Conservation (phyloP, 2,113 vertebrate species). For the Oncorhynchus masou region DNA sequence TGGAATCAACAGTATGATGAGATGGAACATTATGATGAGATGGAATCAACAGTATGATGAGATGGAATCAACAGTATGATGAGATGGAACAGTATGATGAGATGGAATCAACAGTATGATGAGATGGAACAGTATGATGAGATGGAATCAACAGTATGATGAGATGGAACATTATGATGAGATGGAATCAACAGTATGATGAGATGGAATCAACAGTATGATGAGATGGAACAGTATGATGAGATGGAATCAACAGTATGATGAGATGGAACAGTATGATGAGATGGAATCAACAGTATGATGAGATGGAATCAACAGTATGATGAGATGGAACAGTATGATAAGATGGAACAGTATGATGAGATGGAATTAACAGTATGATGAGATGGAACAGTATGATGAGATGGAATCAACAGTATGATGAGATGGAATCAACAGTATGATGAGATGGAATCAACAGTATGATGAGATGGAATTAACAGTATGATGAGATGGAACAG, state of each 20-base stretch:
- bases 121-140: slow-evolving; percentile 21
- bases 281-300: slow-evolving; percentile 1
- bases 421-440: no score
- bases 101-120: slow-evolving; percentile 11
- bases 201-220: slow-evolving; percentile 1
- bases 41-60: no score
- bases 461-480: background rate
- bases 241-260: slow-evolving; percentile 1
- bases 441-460: background rate
- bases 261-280: slow-evolving; percentile 28
- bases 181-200: slow-evolving; percentile 7
- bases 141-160: background rate
- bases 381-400: background rate
- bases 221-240: slow-evolving; percentile 27
- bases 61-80: slow-evolving; percentile 8
- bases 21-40: background rate
- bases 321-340: slow-evolving; percentile 9
- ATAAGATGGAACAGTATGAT: no score
- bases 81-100: slow-evolving; percentile 10
- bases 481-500: background rate
- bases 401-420: no score
- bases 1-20: background rate
- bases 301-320: slow-evolving; percentile 18
- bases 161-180: slow-evolving; percentile 19
- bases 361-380: no score